phyloP scores from a whole-genome alignment of 2,113 vertebrate genomes.

The Octodon degus region DNA sequence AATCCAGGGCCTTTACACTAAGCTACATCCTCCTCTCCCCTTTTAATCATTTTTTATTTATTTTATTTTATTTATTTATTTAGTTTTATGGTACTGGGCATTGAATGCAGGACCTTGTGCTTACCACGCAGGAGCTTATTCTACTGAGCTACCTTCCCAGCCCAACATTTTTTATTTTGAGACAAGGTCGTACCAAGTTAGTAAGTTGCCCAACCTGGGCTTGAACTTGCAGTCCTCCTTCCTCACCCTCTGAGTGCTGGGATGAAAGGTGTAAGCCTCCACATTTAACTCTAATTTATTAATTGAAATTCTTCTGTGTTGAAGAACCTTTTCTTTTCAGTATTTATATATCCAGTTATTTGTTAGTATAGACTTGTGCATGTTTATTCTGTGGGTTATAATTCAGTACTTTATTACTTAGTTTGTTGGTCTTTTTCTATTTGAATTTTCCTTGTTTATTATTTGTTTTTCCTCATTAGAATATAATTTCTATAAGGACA shows the following conservation, averaged over 20 bases:
- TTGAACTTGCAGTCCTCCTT: neutral
- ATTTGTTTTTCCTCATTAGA: constrained; percentile 37
- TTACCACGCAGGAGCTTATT: no score
- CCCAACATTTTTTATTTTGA: neutral
- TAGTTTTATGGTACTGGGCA: no score
- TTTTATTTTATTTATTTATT: no score
- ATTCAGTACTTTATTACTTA: neutral
- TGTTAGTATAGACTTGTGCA: neutral
- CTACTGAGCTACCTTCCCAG: no score
- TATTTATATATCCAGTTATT: neutral
- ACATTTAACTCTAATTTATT: neutral
- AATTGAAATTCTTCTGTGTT: constrained; percentile 28
- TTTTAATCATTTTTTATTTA: no score
- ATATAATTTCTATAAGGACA: neutral
- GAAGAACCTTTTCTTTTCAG: neutral
- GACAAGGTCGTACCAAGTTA: neutral
- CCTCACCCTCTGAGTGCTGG: neutral
- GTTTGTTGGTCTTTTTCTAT: neutral
- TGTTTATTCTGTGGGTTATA: constrained; percentile 3
- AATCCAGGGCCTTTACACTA: neutral
- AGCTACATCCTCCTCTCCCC: neutral
- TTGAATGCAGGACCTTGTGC: no score
- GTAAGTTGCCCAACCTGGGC: neutral
- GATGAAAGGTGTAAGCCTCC: neutral
- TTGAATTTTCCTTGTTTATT: constrained; percentile 27